phyloP scores from a whole-genome alignment of 2,113 vertebrate genomes.

The Aythya baeri region DNA sequence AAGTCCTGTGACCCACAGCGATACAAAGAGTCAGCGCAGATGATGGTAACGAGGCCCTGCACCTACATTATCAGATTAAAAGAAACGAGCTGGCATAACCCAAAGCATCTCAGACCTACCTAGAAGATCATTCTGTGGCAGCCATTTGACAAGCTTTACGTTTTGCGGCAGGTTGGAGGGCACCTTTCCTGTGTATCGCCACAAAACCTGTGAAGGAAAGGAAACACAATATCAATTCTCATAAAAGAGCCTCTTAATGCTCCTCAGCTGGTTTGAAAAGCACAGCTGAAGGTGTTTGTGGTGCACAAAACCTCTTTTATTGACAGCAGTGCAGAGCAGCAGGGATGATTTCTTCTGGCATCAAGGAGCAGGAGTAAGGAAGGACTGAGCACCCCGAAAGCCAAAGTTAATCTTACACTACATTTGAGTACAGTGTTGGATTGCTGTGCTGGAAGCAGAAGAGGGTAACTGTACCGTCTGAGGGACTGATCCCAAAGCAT shows the following conservation, averaged over 20 bases:
- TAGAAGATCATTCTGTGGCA: slow-evolving; percentile 94
- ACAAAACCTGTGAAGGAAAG: slow-evolving; percentile 83
- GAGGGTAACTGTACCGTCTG: slow-evolving; percentile 82
- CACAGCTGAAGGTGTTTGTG: not conserved
- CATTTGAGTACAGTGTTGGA: not conserved
- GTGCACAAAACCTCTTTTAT: not conserved
- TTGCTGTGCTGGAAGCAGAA: not conserved
- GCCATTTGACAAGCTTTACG: slow-evolving; percentile 90
- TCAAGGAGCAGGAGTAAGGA: not conserved
- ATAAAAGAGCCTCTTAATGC: not conserved
- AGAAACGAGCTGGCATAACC: not conserved
- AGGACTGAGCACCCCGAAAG: not conserved
- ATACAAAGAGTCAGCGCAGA: not conserved
- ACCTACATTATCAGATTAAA: not conserved
- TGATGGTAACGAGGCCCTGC: not conserved
- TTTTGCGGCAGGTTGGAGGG: slow-evolving; percentile 83
- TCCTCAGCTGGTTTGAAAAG: not conserved
- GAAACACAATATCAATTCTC: not conserved
- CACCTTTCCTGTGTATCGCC: slow-evolving; percentile 84
- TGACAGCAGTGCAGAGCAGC: no score
- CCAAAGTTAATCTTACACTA: not conserved
- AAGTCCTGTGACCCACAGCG: not conserved
- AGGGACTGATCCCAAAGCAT: slow-evolving; percentile 87
- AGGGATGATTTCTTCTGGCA: not conserved
- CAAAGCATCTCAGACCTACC: slow-evolving; percentile 76